Evolutionary conservation across 2,888 invertebrate genomes (phyloP).

Genomic region (Drosophila affinis): DNA sequence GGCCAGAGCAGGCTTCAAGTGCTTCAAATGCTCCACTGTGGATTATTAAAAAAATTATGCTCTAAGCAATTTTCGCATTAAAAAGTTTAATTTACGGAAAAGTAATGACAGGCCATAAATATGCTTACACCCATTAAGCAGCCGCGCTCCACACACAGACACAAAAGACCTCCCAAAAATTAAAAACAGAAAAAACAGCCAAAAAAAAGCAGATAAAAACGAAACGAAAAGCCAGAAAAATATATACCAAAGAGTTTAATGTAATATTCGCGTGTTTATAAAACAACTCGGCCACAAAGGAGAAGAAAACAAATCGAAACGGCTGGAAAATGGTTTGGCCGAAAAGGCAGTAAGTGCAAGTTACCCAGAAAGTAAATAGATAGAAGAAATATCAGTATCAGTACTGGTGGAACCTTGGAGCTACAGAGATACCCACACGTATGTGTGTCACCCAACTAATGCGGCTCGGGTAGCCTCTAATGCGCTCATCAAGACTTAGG

Average conservation of each 20-base stretch:
- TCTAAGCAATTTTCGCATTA: constrained; percentile 76
- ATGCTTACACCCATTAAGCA: constrained; percentile 71
- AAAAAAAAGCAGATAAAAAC: neutral
- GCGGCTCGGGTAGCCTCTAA: constrained; percentile 17
- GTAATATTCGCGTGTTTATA: constrained; percentile 77
- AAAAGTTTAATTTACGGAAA: constrained; percentile 77
- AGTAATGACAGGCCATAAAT: constrained; percentile 78
- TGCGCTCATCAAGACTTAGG: constrained; percentile 14
- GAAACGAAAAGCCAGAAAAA: constrained; percentile 19
- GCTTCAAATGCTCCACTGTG: constrained; percentile 26
- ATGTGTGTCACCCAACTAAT: constrained; percentile 41
- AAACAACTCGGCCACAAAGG: constrained; percentile 59
- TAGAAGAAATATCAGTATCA: constrained; percentile 42
- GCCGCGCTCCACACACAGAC: constrained; percentile 13
- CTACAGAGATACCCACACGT: constrained; percentile 28
- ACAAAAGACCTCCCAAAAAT: constrained; percentile 35
- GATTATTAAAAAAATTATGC: constrained; percentile 70
- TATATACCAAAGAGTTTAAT: constrained; percentile 58
- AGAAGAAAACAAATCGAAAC: constrained; percentile 18
- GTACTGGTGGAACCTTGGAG: constrained; percentile 54
- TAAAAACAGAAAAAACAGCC: constrained; percentile 10
- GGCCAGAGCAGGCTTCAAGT: neutral
- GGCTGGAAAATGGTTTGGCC: constrained; percentile 54
- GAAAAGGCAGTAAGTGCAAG: constrained; percentile 55
- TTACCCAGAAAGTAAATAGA: constrained; percentile 32